Base-by-base conservation (phyloP, 2,888 invertebrate genomes). In the Tetheella fluctuosa region DNA sequence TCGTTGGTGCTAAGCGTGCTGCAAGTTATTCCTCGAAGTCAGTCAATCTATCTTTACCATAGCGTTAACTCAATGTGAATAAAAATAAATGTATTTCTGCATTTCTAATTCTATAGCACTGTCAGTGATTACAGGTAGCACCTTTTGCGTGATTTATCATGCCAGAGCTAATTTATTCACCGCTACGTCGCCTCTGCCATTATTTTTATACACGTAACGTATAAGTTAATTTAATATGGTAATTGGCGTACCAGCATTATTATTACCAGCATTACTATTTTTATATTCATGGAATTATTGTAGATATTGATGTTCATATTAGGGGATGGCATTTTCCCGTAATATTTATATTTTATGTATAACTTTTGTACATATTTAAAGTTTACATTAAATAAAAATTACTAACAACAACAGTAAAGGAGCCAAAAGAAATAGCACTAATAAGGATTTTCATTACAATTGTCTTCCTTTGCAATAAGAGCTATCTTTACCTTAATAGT, bases 221-320 rank as follows among this genome's bases (percentile, higher is more conserved):
- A 79, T 74, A 76, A 73, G 74, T 80, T 81, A 78, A 83, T 85
- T 80, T 77, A 81, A 77, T 78, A 77, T 81, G 79, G 76, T 84
- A 83, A 83, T 84, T 80, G 76, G 73, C 81, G 74, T 83, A 72
- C 64, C 67, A 67, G 67, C 71, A 70, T 54, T n/a, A 15, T 28
- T 28, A 34, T 53, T 30, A 65, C 62, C 63, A 69, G 68, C 64
- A 59, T 64, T 63, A 55, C 59, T 66, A 67, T 63, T 63, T 62
- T 67, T 70, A 61, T 28, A 54, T 54, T 54, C 10, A 28, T 54
- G 30, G 28, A 17, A 7, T 54, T 54, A 28, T 54, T 12, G 17
- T 42, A 15, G 39, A n/a, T 42, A 39, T 39, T 39, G 2, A 39
- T 39, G 37, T 39, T 15, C 4, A 5, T 42, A 42, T 42, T 42